phyloP scores from a whole-genome alignment of 2,797 vertebrate species.

The Nyctibius grandis region DNA sequence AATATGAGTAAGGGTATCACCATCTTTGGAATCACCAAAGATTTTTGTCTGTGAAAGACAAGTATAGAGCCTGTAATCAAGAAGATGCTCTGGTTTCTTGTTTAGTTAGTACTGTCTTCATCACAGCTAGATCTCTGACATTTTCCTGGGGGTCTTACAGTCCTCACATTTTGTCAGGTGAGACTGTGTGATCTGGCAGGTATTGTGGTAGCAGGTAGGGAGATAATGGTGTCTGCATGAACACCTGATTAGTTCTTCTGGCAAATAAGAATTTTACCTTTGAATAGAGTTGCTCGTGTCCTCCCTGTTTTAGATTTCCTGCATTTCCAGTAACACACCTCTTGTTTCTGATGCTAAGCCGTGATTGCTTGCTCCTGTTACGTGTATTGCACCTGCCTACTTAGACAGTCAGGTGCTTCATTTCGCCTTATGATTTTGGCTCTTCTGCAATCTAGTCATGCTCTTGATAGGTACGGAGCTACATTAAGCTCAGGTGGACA shows the following conservation, averaged over 20 bases:
- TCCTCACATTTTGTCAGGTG: not conserved
- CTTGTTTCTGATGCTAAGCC: not conserved
- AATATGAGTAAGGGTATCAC: not conserved
- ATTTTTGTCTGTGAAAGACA: not conserved
- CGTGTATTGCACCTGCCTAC: not conserved
- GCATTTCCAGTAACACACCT: not conserved
- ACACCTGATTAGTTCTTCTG: not conserved
- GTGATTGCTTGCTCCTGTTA: not conserved
- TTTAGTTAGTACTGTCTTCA: not conserved
- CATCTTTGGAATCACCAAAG: not conserved
- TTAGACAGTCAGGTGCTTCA: not conserved
- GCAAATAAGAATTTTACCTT: not conserved
- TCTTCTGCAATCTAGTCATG: not conserved
- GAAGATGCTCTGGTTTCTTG: not conserved
- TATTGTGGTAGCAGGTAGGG: not conserved
- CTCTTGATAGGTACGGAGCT: not conserved
- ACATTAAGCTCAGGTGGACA: not conserved
- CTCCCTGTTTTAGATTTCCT: not conserved
- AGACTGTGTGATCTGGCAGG: not conserved
- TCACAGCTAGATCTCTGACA: not conserved
- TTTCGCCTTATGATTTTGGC: not conserved
- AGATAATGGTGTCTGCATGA: not conserved
- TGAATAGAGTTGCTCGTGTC: not conserved
- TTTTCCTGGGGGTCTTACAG: not conserved
- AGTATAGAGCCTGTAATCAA: not conserved